Evolutionary conservation across 1,140 invertebrate species (phyloP).

Genomic region (Melitaea cinxia): DNA sequence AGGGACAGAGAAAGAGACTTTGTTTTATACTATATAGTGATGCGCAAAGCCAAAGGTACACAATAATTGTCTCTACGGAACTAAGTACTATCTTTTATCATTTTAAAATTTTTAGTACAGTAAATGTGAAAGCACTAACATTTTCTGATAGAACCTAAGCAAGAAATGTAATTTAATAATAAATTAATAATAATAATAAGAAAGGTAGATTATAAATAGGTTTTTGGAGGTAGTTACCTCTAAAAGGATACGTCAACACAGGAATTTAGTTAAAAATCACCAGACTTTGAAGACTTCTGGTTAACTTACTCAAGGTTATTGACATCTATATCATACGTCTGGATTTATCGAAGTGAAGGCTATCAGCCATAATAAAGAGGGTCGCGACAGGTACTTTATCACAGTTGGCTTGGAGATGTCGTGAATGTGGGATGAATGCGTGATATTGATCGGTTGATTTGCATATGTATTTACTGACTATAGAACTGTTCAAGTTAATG

Average conservation of each 20-base stretch:
- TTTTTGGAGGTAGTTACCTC: too few species aligned
- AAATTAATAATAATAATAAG: too few species aligned
- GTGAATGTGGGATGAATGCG: background rate
- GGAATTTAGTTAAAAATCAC: background rate
- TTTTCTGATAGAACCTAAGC: too few species aligned
- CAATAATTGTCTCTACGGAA: too few species aligned
- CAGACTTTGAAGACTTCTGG: background rate
- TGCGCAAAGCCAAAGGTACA: too few species aligned
- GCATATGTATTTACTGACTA: background rate
- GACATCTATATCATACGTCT: background rate
- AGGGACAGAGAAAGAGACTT: too few species aligned
- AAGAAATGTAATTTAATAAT: too few species aligned
- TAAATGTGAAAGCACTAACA: too few species aligned
- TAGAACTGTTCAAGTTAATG: background rate
- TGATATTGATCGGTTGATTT: background rate
- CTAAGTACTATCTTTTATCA: too few species aligned
- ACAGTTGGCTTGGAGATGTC: background rate
- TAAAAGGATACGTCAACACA: background rate
- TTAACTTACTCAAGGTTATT: background rate
- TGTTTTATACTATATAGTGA: too few species aligned
- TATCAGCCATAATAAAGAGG: constrained; percentile 7
- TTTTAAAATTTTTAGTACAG: too few species aligned
- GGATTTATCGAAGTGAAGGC: background rate
- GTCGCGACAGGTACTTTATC: constrained; percentile 6
- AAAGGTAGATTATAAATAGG: too few species aligned